Base-by-base conservation (phyloP, 2,888 invertebrate genomes). In the Diarsia mendica region DNA sequence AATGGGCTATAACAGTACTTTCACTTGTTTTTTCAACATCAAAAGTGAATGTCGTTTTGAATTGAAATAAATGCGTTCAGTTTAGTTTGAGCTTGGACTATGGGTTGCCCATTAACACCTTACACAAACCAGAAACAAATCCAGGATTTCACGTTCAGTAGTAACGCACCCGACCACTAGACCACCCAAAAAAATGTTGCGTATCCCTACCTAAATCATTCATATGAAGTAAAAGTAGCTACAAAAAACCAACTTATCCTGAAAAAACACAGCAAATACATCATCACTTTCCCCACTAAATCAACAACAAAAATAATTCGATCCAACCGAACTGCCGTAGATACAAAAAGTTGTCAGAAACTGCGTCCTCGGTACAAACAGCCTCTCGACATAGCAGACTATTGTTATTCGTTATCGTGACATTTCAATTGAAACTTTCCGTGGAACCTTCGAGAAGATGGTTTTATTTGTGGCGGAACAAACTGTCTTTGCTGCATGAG, bases 361-460 rank as follows among this genome's bases (percentile, higher is more conserved):
- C 76, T 81, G 55, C 60, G 70, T 73, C 66, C 70, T 60, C 75
- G 55, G 77, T 75, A 77, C 78, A 68, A 78, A 66, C 79, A 39
- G 68, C 33, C 77, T 71, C 75, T 75, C 69, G 73, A 73, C 82
- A 76, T 72, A 60, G 64, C 76, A 77, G 85, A 84, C 87, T 85
- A 86, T 87, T 88, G 89, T 90, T 89, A 90, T 89, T 88, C 87
- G 86, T 91, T 90, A 91, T 90, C 88, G 85, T 89, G 91, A 90
- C 91, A 83, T 89, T 90, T 90, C 91, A 91, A 91, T 91, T 90
- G 89, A 90, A 91, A 91, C 86, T 91, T 90, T 88, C 85, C 79
- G 85, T 82, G 71, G 55, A 67, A 79, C 84, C 82, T 88, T 82
- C 61, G 85, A 70, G 85, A 77, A 74, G 85, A 71, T 60, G 85